A percentile compares a stretch with the other conserved stretches of the same genome.
These are phyloP conservation scores for Meganola albula DNA, from an alignment of 2,888 invertebrate genomes.

Conservation along the genomic window DNA sequence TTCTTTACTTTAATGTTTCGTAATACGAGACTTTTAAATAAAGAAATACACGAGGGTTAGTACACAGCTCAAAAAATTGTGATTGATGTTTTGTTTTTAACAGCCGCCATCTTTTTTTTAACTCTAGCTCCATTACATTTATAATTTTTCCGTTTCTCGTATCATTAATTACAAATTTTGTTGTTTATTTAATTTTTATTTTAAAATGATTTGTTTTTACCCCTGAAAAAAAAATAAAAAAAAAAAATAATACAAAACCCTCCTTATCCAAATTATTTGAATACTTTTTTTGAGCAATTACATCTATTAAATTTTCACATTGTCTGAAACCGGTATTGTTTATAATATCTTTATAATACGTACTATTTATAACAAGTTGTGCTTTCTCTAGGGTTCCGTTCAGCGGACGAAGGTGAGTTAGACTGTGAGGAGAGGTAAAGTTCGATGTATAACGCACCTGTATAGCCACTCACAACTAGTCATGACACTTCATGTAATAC, in stretches of 20 bases:
- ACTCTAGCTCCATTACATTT: too few relatives aligned
- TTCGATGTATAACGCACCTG: constrained; percentile 36
- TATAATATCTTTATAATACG: neutral
- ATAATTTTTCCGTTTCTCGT: too few relatives aligned
- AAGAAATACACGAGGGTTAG: too few relatives aligned
- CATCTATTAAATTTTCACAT: constrained; percentile 3
- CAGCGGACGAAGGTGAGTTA: constrained; percentile 69
- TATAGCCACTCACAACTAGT: constrained; percentile 15
- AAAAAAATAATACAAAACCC: neutral
- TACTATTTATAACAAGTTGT: constrained; percentile 19
- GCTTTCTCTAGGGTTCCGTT: constrained; percentile 60
- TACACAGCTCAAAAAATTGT: too few relatives aligned
- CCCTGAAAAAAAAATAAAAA: neutral
- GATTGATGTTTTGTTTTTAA: too few relatives aligned
- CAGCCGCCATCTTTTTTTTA: too few relatives aligned
- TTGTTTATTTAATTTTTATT: too few relatives aligned
- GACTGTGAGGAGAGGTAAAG: constrained; percentile 32
- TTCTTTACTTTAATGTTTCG: constrained; percentile 19
- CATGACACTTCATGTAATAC: constrained; percentile 30
- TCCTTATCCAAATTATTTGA: neutral
- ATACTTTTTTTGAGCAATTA: neutral
- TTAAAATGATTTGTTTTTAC: too few relatives aligned
- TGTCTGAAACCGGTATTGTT: too few relatives aligned
- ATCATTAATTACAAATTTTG: too few relatives aligned
- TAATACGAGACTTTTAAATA: constrained; percentile 21